Percentiles rank a stretch among this genome's conserved stretches.
Evolutionary conservation across 2,888 invertebrate genomes (phyloP).

Genomic region (Sisyra terminalis): DNA sequence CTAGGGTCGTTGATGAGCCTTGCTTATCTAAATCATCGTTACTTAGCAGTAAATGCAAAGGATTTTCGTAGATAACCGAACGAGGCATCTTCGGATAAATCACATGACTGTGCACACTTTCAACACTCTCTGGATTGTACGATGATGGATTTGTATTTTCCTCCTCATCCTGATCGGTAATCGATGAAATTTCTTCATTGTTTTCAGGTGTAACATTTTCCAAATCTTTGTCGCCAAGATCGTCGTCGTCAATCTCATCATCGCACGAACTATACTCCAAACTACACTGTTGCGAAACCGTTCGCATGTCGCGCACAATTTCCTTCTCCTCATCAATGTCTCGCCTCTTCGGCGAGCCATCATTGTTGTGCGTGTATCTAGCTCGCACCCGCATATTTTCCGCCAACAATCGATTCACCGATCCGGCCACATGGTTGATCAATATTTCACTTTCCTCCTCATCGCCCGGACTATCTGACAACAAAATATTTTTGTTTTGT

Average conservation of each 20-base stretch:
- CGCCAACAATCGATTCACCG: slow-evolving; percentile 12
- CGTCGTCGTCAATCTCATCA: slow-evolving; percentile 18
- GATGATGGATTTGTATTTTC: slow-evolving; percentile 19
- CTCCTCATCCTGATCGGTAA: slow-evolving; percentile 4
- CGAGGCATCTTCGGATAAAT: slow-evolving; percentile 33
- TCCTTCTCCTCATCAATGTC: slow-evolving; percentile 18
- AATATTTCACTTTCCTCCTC: slow-evolving; percentile 26
- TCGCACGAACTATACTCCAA: slow-evolving; percentile 43
- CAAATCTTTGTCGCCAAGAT: slow-evolving; percentile 5
- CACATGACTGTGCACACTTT: slow-evolving; percentile 45
- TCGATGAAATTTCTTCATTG: slow-evolving; percentile 18
- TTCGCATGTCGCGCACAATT: slow-evolving; percentile 31
- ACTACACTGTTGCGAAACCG: slow-evolving; percentile 54
- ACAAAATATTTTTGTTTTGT: slow-evolving; percentile 42
- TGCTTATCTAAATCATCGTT: slow-evolving; percentile 21
- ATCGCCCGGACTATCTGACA: slow-evolving; percentile 40
- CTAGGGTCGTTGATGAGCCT: slow-evolving; percentile 7
- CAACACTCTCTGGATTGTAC: slow-evolving; percentile 42
- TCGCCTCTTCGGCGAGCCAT: slow-evolving; percentile 21
- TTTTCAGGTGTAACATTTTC: slow-evolving; percentile 32
- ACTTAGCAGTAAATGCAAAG: slow-evolving; percentile 19
- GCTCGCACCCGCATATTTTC: slow-evolving; percentile 10
- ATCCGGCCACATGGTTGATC: slow-evolving; percentile 13
- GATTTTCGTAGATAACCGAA: slow-evolving; percentile 29
- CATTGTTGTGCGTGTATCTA: slow-evolving; percentile 11